phyloP scores from a whole-genome alignment of 2,888 invertebrate genomes.

The Andrena fulva region DNA sequence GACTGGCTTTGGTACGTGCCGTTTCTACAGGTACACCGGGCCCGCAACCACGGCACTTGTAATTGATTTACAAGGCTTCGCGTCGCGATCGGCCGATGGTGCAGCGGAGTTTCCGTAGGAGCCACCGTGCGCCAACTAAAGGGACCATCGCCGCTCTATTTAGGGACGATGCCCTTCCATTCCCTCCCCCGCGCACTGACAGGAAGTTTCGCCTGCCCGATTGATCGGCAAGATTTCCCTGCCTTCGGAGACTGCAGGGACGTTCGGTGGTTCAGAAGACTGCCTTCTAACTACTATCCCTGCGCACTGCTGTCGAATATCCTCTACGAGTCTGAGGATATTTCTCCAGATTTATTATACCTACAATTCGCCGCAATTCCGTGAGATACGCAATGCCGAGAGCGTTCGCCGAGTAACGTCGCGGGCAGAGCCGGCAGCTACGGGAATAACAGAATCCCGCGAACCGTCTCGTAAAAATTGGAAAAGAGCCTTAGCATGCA shows the following conservation, averaged over 20 bases:
- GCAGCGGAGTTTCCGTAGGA: constrained; percentile 41
- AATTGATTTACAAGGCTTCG: constrained; percentile 84
- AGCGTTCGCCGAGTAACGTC: constrained; percentile 11
- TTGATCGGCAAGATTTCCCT: constrained; percentile 7
- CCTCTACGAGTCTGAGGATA: too few relatives aligned
- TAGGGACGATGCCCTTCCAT: constrained; percentile 40
- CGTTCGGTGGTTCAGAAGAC: too few relatives aligned
- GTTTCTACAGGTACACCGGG: constrained; percentile 75
- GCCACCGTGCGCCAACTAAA: constrained; percentile 45
- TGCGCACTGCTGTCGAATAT: too few relatives aligned
- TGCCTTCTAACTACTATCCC: too few relatives aligned
- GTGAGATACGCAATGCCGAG: neutral
- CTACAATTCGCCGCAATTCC: neutral
- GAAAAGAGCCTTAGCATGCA: constrained; percentile 28
- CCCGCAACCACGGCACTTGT: constrained; percentile 77
- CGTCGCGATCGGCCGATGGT: constrained; percentile 67
- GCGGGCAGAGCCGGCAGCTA: neutral
- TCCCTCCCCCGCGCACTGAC: neutral
- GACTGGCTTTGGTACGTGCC: constrained; percentile 79
- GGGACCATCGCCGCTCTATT: constrained; percentile 59
- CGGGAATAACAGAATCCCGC: constrained; percentile 38
- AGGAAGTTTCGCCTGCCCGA: constrained; percentile 26
- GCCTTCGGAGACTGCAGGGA: too few relatives aligned
- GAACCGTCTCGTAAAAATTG: constrained; percentile 38
- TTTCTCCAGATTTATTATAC: too few relatives aligned